Evolutionary conservation across 1,140 invertebrate genomes (phyloP), one percentile per base, ranked within the genome.

Genomic region (Trachymyrmex cornetzi): DNA sequence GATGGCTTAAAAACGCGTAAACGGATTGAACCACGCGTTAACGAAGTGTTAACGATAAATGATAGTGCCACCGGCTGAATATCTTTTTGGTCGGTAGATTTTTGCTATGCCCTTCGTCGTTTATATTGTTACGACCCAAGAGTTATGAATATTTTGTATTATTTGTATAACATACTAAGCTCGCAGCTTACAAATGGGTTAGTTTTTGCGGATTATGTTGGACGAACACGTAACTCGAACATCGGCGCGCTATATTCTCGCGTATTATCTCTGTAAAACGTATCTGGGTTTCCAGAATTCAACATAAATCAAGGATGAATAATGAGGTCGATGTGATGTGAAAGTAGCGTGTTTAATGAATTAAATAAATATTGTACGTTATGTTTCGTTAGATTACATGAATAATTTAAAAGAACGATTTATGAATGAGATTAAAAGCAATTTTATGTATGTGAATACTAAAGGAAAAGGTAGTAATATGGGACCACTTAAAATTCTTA

Each of bases 41-140:
- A 84, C 69, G 80, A 84, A 61, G 80, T 75, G 69, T 84, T 84
- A 75, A 84, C 69, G 80, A 84, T 75, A 84, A 84, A 84, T 75
- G 69, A 84, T 84, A 67, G 69, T 34, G 38, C 55, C n/a, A 34
- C 55, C 5, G 24, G 57, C 12, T 24, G 24, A 30, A 75, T 44
- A 44, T 84, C 69, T 63, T 75, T 74, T 75, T 61, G 27, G 55
- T 27, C 38, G 38, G 24, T 16, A 34, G 55, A 84, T 75, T 75
- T 38, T 74, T 27, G 69, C 14, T 44, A 7, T 30, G 19, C 19
- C 50, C 34, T 59, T 55, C 55, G 19, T 27, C 69, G 19, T 61
- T 57, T 6, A 19, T 14, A n/a, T 27, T 55, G n/a, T 19, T 44
- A 34, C 48, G 22, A 57, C 50, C 6, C 3, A 6, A n/a, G 11